These are phyloP conservation scores for Pelecanoides urinatrix DNA, from an alignment of 2,113 vertebrate species.

Conservation along the genomic window DNA sequence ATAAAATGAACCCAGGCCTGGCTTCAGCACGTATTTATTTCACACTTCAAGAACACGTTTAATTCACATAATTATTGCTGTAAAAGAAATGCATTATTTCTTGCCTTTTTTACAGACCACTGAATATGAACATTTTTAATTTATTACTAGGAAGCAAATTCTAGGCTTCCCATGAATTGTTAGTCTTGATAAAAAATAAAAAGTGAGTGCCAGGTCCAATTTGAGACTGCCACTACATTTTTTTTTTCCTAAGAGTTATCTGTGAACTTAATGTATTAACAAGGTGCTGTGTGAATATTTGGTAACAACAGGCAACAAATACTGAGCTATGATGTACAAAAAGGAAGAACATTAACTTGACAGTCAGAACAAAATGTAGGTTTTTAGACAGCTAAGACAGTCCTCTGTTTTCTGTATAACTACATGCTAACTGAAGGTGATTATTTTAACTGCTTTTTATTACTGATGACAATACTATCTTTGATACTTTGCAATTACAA, in stretches of 20 bases:
- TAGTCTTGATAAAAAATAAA: background rate
- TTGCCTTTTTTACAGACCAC: background rate
- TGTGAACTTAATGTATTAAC: background rate
- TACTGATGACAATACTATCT: background rate
- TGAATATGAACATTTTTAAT: background rate
- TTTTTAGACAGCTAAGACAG: background rate
- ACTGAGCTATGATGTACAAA: background rate
- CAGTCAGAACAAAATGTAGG: background rate
- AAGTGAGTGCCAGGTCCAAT: background rate
- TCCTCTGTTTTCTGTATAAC: background rate
- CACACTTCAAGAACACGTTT: background rate
- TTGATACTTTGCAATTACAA: background rate
- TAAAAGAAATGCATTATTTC: background rate
- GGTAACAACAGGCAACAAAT: background rate
- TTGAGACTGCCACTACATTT: background rate
- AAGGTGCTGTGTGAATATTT: background rate
- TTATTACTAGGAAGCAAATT: background rate
- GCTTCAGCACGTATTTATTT: conserved; percentile 4
- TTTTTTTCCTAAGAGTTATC: background rate
- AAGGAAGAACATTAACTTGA: background rate
- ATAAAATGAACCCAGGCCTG: background rate
- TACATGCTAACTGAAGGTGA: background rate
- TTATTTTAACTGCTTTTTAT: background rate
- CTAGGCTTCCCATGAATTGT: background rate
- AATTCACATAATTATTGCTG: background rate